Conservation (phyloP, 1,140 invertebrate genomes). For the Drosophila paulistorum region DNA sequence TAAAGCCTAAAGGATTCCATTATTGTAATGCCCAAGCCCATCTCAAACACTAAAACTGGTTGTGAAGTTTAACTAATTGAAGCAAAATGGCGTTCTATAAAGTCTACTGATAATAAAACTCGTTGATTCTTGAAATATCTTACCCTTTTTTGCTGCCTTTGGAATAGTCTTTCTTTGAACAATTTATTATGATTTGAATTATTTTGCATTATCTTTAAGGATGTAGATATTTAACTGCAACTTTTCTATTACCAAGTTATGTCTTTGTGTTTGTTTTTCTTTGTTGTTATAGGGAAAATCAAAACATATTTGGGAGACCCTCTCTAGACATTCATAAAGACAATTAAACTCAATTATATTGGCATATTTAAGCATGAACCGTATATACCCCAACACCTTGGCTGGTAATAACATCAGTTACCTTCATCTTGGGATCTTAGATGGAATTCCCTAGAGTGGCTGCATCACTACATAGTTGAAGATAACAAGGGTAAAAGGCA, state of each 20-base stretch:
- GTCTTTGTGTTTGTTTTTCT: background rate
- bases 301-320: constrained; percentile 26
- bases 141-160: no score
- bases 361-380: constrained; percentile 67
- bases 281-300: background rate
- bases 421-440: constrained; percentile 27
- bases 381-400: constrained; percentile 32
- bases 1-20: no score
- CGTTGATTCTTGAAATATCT: no score
- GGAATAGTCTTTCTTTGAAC: no score
- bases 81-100: no score
- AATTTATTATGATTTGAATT: no score
- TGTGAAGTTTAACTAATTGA: no score
- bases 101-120: no score
- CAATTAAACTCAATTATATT: constrained; percentile 80
- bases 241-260: no score
- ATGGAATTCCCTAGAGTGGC: constrained; percentile 64
- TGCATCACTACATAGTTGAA: constrained; percentile 51
- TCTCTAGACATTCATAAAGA: constrained; percentile 56
- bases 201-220: no score
- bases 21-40: no score
- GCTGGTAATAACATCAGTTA: constrained; percentile 25
- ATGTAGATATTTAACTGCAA: background rate
- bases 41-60: no score
- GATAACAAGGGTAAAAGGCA: constrained; percentile 56